These are phyloP conservation scores for Conger conger DNA, from an alignment of 2,113 vertebrate genomes.

Conservation along the genomic window DNA sequence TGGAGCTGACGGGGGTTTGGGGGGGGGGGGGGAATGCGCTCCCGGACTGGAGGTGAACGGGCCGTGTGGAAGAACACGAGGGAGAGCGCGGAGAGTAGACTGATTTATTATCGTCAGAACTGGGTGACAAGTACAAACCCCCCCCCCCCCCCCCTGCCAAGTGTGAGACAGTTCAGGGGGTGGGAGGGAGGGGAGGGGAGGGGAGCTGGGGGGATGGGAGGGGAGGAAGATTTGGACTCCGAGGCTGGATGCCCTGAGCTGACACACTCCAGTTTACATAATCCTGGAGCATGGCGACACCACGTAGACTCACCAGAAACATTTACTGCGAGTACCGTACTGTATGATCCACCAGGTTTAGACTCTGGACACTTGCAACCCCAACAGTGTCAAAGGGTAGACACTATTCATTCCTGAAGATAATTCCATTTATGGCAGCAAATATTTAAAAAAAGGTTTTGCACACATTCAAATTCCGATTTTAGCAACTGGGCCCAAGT, in stretches of 20 bases:
- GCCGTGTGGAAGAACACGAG: too few relatives aligned
- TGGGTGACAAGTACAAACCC: too few relatives aligned
- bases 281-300: not conserved
- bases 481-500: not conserved
- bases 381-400: not conserved
- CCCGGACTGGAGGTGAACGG: too few relatives aligned
- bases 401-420: not conserved
- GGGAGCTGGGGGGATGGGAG: not conserved
- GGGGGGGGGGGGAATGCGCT: too few relatives aligned
- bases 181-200: too few relatives aligned
- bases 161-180: too few relatives aligned
- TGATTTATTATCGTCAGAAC: too few relatives aligned
- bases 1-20: too few relatives aligned
- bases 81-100: too few relatives aligned
- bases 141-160: too few relatives aligned
- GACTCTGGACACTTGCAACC: not conserved
- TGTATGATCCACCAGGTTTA: not conserved
- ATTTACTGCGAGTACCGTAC: not conserved
- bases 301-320: not conserved
- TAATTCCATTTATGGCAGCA: not conserved
- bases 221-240: not conserved
- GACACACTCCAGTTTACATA: not conserved
- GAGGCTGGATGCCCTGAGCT: not conserved
- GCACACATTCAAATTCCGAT: not conserved
- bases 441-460: not conserved